Conservation (phyloP, 2,888 invertebrate genomes). For the Orthosia cruda region DNA sequence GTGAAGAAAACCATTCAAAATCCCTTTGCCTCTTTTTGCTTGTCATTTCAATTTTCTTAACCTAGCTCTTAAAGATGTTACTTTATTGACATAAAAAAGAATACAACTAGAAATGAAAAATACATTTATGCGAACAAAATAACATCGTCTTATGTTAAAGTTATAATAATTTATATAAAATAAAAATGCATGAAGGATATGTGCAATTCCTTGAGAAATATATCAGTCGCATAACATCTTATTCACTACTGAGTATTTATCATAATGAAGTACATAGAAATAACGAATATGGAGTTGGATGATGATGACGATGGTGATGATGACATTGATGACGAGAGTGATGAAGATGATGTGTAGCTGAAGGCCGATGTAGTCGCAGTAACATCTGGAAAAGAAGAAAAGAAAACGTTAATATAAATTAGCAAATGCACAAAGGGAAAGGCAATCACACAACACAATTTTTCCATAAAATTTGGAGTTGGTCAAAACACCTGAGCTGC, state of each 20-base stretch:
- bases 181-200: conserved; percentile 88
- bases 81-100: conserved; percentile 71
- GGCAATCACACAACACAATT: background rate
- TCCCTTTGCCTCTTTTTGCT: conserved; percentile 90
- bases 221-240: conserved; percentile 85
- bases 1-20: conserved; percentile 88
- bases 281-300: conserved; percentile 57
- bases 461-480: background rate
- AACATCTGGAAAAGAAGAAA: conserved; percentile 83
- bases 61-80: conserved; percentile 71
- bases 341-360: conserved; percentile 78
- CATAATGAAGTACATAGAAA: conserved; percentile 63
- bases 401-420: conserved; percentile 28
- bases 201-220: conserved; percentile 79
- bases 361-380: conserved; percentile 70
- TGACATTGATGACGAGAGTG: conserved; percentile 47
- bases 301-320: conserved; percentile 54
- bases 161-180: conserved; percentile 83
- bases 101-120: conserved; percentile 41
- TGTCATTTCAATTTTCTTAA: conserved; percentile 84
- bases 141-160: conserved; percentile 68
- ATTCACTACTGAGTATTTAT: conserved; percentile 87
- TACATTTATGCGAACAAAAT: conserved; percentile 70
- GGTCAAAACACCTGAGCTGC: background rate
- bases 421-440: background rate